A percentile compares a stretch with the other conserved stretches of the same genome.
phyloP scores from a whole-genome alignment of 2,888 invertebrate genomes.

The Lottia gigantea region DNA sequence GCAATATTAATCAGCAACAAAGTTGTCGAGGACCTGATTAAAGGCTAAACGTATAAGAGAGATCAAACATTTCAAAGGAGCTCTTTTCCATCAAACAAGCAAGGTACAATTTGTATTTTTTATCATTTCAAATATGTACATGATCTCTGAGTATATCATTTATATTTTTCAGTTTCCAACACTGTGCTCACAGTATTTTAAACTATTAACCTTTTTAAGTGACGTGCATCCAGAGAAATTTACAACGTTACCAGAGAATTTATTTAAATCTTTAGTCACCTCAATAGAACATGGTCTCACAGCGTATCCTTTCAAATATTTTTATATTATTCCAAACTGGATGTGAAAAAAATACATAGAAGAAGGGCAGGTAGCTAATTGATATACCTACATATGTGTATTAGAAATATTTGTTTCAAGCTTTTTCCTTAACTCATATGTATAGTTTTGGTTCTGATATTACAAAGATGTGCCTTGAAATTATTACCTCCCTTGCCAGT shows the following conservation, averaged over 20 bases:
- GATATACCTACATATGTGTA: too few relatives aligned
- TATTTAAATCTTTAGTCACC: conserved; percentile 62
- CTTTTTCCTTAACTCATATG: conserved; percentile 31
- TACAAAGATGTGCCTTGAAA: conserved; percentile 58
- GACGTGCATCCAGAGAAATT: conserved; percentile 78
- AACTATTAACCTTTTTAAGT: conserved; percentile 76
- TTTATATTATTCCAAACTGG: too few relatives aligned
- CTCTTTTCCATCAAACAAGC: too few relatives aligned
- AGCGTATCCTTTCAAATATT: conserved; percentile 57
- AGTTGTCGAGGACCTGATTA: too few relatives aligned
- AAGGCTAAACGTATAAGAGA: too few relatives aligned
- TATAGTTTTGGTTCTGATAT: conserved; percentile 59
- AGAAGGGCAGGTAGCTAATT: too few relatives aligned
- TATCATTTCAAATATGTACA: too few relatives aligned
- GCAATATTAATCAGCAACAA: too few relatives aligned
- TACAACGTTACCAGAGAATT: conserved; percentile 56
- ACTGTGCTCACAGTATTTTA: conserved; percentile 76
- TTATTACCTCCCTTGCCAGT: conserved; percentile 50
- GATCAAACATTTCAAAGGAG: too few relatives aligned
- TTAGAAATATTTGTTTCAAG: too few relatives aligned
- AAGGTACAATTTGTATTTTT: too few relatives aligned
- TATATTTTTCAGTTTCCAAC: conserved; percentile 73
- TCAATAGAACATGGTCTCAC: conserved; percentile 62
- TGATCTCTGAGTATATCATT: neutral
- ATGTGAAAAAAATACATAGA: too few relatives aligned